Conservation (phyloP, 37 sponge, comb jelly and placozoan species). For the Hormiphora californensis region DNA sequence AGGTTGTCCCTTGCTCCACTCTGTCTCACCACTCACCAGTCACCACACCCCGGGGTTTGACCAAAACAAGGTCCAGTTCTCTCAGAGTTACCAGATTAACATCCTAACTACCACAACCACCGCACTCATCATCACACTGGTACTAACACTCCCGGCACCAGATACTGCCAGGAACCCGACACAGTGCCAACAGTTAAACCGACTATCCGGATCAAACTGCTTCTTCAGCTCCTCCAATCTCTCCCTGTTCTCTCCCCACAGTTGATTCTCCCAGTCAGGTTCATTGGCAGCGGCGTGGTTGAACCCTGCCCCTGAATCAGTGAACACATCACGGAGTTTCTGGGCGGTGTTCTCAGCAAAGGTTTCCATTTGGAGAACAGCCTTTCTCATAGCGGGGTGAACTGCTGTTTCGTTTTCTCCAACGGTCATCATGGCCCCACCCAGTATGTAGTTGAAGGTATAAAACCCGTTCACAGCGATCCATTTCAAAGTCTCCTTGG, state of each 20-base stretch:
- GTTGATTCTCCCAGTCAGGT: constrained; percentile 49
- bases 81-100: too few species aligned
- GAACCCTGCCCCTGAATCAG: constrained; percentile 43
- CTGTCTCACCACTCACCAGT: too few species aligned
- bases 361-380: constrained; percentile 30
- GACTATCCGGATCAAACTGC: constrained; percentile 30
- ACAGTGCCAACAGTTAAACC: constrained; percentile 52
- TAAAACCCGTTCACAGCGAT: background rate
- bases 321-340: constrained; percentile 27
- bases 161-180: background rate
- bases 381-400: constrained; percentile 48
- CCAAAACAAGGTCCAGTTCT: too few species aligned
- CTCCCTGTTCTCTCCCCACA: constrained; percentile 5
- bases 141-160: too few species aligned
- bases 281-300: constrained; percentile 31
- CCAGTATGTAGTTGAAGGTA: constrained; percentile 39
- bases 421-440: constrained; percentile 17
- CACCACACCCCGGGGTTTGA: too few species aligned
- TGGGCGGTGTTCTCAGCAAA: constrained; percentile 1
- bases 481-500: background rate
- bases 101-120: too few species aligned
- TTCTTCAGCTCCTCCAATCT: background rate
- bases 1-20: too few species aligned
- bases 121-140: too few species aligned
- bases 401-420: constrained; percentile 12